Percentiles rank a stretch among this genome's conserved stretches.
Conservation (phyloP, 2,113 vertebrate genomes). For the Glaucomys volans region DNA sequence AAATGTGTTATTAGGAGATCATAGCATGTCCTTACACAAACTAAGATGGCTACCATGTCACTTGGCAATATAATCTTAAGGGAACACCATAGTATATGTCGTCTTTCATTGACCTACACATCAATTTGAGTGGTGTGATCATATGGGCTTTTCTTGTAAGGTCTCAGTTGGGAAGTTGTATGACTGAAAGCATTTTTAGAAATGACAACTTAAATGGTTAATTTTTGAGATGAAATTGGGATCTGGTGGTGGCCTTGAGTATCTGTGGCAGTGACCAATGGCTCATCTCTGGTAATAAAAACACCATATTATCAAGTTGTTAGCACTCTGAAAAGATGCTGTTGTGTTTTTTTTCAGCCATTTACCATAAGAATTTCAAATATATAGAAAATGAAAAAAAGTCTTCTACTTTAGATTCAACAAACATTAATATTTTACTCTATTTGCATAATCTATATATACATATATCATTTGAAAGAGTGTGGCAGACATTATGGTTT, state of each 20-base stretch:
- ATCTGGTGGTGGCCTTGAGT: background rate
- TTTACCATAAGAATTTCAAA: conserved; percentile 37
- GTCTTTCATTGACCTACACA: background rate
- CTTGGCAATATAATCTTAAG: background rate
- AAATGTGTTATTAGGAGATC: background rate
- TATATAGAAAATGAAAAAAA: background rate
- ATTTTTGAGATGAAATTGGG: conserved; percentile 9
- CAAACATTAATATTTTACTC: background rate
- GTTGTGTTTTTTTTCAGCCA: background rate
- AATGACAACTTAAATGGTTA: background rate
- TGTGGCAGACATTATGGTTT: background rate
- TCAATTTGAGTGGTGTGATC: background rate
- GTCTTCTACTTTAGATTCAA: background rate
- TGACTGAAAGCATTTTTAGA: background rate
- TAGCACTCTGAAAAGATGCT: background rate
- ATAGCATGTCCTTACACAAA: background rate
- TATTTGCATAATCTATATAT: background rate
- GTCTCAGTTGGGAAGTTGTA: background rate
- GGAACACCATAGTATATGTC: background rate
- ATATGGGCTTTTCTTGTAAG: background rate
- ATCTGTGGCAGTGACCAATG: background rate
- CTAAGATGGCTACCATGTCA: background rate
- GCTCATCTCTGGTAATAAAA: background rate
- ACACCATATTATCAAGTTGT: background rate
- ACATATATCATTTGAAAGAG: background rate